Conservation (phyloP, 2,888 invertebrate species). For the Agriopis aurantiaria region DNA sequence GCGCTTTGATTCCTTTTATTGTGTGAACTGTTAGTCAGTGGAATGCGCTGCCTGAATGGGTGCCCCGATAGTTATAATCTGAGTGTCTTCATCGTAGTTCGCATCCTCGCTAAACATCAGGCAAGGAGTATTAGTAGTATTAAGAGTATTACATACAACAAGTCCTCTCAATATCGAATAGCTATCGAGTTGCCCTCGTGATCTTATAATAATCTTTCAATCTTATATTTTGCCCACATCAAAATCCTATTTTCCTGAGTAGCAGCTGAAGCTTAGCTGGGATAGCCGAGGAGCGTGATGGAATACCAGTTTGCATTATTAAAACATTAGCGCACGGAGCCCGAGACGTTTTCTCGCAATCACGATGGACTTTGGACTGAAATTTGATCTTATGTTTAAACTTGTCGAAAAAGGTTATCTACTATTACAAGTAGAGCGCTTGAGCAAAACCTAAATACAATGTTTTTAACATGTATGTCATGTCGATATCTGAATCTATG, state of each 20-base stretch:
- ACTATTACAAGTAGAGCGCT: neutral
- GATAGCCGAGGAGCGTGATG: slow-evolving; percentile 23
- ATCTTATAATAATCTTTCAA: slow-evolving; percentile 1
- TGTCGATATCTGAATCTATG: too few relatives aligned
- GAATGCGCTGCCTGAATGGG: too few relatives aligned
- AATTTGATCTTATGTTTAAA: slow-evolving; percentile 4
- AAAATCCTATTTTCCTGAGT: slow-evolving; percentile 3
- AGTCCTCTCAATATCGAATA: neutral
- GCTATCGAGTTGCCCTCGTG: neutral
- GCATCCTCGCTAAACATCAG: too few relatives aligned
- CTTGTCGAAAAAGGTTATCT: neutral
- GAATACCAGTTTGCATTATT: slow-evolving; percentile 33
- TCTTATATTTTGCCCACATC: slow-evolving; percentile 10
- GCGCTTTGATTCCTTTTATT: too few relatives aligned
- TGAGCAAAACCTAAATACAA: neutral
- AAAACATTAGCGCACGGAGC: slow-evolving; percentile 14
- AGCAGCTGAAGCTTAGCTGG: neutral
- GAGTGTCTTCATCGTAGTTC: too few relatives aligned
- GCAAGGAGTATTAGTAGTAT: too few relatives aligned
- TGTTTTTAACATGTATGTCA: too few relatives aligned
- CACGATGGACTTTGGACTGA: neutral
- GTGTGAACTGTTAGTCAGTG: too few relatives aligned
- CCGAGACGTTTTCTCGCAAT: slow-evolving; percentile 7
- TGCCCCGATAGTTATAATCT: too few relatives aligned
- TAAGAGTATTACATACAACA: neutral